Evolutionary conservation across 2,113 vertebrate species (phyloP), one percentile per base, ranked within the genome.

Genomic region (Neolamprologus brichardi): DNA sequence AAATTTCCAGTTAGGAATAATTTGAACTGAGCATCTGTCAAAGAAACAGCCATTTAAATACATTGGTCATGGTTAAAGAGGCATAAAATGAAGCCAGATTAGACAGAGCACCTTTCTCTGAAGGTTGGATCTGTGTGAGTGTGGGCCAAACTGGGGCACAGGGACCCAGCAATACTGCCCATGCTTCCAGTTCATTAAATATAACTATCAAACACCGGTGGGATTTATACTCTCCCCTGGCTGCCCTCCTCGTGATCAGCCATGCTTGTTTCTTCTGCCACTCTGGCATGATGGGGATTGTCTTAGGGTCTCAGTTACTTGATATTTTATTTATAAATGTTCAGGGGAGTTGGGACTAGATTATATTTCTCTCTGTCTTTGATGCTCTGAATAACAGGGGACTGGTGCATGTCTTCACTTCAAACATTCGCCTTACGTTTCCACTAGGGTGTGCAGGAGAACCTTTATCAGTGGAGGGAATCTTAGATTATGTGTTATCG

Each of bases 11-110:
- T 96, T 95, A 94, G 94, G 96, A 96, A 96, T 97, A 96, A 96
- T 96, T 96, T 96, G 94, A 96, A 94, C 93, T 90, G 92, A 95
- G 95, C 94, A 96, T 96, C 95, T 96, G 96, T 96, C 95, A 95
- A 96, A 96, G 95, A 96, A 96, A 95, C 95, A 93, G 94, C 93
- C 94, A 94, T 96, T 96, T 96, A 97, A 97, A 97, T 96, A 96
- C 95, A 95, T 96, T 95, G 95, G 96, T 96, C 96, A 95, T 92
- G 93, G 96, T 96, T 96, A 96, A 97, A 96, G 91, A 96, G 96
- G 94, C 96, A 96, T 96, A 97, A 97, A 97, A 97, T 97, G 94
- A 97, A 95, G 95, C 87, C 91, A 95, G 96, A 96, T 97, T 97
- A 97, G 94, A 92, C 92, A 85, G 93, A 94, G 94, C 94, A 96